A percentile compares a stretch with the other conserved stretches of the same genome.
These are phyloP conservation scores for Rafetus swinhoei DNA, from an alignment of 2,113 vertebrate genomes.

Conservation along the genomic window DNA sequence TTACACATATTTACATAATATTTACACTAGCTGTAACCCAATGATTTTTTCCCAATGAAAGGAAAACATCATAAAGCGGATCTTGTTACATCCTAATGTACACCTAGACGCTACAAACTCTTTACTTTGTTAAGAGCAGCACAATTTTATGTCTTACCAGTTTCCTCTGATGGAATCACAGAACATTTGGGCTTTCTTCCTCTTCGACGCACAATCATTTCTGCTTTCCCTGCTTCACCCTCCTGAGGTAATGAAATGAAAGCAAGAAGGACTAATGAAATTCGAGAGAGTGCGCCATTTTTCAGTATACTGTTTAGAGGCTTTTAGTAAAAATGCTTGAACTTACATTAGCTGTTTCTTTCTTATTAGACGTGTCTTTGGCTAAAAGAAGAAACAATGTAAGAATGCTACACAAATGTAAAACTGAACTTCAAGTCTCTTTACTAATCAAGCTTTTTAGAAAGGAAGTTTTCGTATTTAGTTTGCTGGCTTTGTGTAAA, in stretches of 20 bases:
- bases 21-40: conserved; percentile 64
- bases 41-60: conserved; percentile 58
- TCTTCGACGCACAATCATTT: conserved; percentile 64
- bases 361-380: conserved; percentile 66
- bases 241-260: conserved; percentile 65
- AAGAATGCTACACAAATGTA: neutral
- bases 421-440: conserved; percentile 2
- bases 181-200: conserved; percentile 78
- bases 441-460: neutral
- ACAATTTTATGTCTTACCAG: conserved; percentile 77
- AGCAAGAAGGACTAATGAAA: neutral
- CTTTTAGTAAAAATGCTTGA: neutral
- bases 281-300: conserved; percentile 12
- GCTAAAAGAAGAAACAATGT: conserved; percentile 36
- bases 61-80: conserved; percentile 57
- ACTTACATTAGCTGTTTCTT: conserved; percentile 77
- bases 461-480: neutral
- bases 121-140: neutral
- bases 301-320: neutral
- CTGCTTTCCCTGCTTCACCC: conserved; percentile 65
- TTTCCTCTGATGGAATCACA: conserved; percentile 74
- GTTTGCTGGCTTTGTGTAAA: neutral
- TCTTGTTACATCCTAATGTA: conserved; percentile 51
- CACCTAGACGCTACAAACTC: conserved; percentile 37
- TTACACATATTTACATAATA: conserved; percentile 77